Evolutionary conservation across 1,140 invertebrate species (phyloP).

Genomic region (Lethrus apterus): DNA sequence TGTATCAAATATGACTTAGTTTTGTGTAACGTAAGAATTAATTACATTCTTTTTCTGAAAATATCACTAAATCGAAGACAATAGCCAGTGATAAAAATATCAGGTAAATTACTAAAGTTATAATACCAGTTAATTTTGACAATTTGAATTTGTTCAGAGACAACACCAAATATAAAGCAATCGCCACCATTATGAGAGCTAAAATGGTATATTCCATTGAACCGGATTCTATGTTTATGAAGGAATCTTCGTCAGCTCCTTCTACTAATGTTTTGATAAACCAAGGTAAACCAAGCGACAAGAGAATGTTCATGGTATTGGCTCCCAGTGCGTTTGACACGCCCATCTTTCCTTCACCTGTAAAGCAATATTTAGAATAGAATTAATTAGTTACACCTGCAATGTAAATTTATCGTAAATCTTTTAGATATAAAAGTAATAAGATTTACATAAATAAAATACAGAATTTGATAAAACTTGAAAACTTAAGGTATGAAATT

Average conservation of each 20-base stretch:
- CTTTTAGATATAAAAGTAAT: no score
- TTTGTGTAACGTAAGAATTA: no score
- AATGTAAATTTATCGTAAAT: no score
- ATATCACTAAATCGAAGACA: constrained; percentile 37
- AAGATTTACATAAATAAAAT: no score
- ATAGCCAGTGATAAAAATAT: constrained; percentile 57
- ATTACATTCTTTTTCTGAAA: constrained; percentile 11
- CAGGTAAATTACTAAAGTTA: constrained; percentile 51
- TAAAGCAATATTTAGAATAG: constrained; percentile 34
- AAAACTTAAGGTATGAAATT: no score
- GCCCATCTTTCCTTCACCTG: constrained; percentile 76
- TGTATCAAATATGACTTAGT: no score
- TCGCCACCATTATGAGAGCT: constrained; percentile 52
- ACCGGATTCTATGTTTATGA: constrained; percentile 48
- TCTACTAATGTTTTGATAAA: constrained; percentile 62
- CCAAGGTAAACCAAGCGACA: constrained; percentile 83
- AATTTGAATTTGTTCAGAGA: constrained; percentile 51
- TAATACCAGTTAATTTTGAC: constrained; percentile 50
- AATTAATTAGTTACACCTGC: no score
- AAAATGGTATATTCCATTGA: constrained; percentile 59
- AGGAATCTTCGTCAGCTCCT: constrained; percentile 38
- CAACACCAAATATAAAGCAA: constrained; percentile 49
- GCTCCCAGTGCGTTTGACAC: constrained; percentile 79
- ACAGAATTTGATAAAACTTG: no score
- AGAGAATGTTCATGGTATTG: constrained; percentile 75